phyloP scores from a whole-genome alignment of 2,797 vertebrate genomes.

The Mormyrus hasselquistii region DNA sequence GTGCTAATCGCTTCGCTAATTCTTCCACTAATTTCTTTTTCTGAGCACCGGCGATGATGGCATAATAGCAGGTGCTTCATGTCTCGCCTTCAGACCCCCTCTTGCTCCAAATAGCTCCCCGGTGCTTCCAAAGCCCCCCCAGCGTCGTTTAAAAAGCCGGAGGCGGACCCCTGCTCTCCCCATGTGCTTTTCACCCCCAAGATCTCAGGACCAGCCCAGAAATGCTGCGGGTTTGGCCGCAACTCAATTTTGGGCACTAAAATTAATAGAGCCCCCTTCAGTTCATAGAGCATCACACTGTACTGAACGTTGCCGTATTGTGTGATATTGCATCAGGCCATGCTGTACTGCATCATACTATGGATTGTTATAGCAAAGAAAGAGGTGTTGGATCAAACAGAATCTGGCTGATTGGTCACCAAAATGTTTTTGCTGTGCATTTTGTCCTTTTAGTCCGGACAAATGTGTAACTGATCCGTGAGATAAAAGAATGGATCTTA shows the following conservation, averaged over 20 bases:
- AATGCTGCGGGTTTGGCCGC: neutral
- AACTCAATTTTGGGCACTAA: neutral
- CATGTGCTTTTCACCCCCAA: neutral
- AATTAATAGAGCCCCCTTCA: neutral
- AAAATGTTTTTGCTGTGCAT: neutral
- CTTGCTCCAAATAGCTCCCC: conserved; percentile 4
- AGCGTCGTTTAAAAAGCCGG: neutral
- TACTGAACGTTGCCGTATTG: neutral
- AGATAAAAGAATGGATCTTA: neutral
- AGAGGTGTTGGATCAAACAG: neutral
- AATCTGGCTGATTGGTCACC: neutral
- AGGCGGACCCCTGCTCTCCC: neutral
- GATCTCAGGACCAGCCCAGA: neutral
- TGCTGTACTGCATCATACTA: neutral
- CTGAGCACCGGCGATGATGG: conserved; percentile 16
- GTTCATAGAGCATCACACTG: neutral
- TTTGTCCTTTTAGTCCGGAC: neutral
- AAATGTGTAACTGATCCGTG: neutral
- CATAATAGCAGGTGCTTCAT: conserved; percentile 26
- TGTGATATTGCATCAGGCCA: neutral
- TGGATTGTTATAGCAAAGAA: neutral
- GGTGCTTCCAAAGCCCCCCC: neutral
- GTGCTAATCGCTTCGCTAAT: conserved; percentile 26
- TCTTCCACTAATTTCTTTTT: conserved; percentile 29
- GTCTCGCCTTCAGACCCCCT: conserved; percentile 8